phyloP scores from a whole-genome alignment of 2,888 invertebrate genomes.

The Nipponacmea schrenckii region DNA sequence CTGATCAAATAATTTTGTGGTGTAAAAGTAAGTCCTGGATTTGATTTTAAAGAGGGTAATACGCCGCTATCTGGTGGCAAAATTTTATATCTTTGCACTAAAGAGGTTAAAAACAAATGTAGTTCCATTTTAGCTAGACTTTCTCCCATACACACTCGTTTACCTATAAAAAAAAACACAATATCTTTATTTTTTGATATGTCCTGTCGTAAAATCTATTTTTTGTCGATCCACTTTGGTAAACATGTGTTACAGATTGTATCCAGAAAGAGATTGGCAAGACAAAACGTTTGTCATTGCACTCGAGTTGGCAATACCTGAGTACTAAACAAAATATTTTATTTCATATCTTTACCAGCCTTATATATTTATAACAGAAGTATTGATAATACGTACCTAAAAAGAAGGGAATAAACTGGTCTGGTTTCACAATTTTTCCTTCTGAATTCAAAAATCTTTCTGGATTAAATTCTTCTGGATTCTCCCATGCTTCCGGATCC shows the following conservation, averaged over 20 bases:
- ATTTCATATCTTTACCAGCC: too few species aligned
- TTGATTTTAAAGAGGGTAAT: slow-evolving; percentile 30
- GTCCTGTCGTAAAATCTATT: too few species aligned
- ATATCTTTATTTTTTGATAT: too few species aligned
- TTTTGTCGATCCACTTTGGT: too few species aligned
- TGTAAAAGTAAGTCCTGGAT: slow-evolving; percentile 33
- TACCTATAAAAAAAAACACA: slow-evolving; percentile 30
- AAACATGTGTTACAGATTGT: too few species aligned
- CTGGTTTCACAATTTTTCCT: slow-evolving; percentile 17
- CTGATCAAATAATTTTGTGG: slow-evolving; percentile 30
- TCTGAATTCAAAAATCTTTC: slow-evolving; percentile 30
- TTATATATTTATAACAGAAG: not conserved
- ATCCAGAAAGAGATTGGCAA: too few species aligned
- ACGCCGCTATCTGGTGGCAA: slow-evolving; percentile 18
- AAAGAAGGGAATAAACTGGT: slow-evolving; percentile 25
- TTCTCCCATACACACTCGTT: slow-evolving; percentile 34
- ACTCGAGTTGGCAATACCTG: too few species aligned
- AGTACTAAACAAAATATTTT: too few species aligned
- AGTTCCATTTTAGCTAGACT: slow-evolving; percentile 41
- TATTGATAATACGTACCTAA: slow-evolving; percentile 20
- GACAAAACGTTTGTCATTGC: too few species aligned
- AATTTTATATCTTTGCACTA: slow-evolving; percentile 36
- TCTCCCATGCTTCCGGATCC: slow-evolving; percentile 31
- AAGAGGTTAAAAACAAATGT: slow-evolving; percentile 33
- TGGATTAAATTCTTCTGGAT: slow-evolving; percentile 37